Evolutionary conservation across 2,797 vertebrate species (phyloP).

Genomic region (Glyptemys insculpta): DNA sequence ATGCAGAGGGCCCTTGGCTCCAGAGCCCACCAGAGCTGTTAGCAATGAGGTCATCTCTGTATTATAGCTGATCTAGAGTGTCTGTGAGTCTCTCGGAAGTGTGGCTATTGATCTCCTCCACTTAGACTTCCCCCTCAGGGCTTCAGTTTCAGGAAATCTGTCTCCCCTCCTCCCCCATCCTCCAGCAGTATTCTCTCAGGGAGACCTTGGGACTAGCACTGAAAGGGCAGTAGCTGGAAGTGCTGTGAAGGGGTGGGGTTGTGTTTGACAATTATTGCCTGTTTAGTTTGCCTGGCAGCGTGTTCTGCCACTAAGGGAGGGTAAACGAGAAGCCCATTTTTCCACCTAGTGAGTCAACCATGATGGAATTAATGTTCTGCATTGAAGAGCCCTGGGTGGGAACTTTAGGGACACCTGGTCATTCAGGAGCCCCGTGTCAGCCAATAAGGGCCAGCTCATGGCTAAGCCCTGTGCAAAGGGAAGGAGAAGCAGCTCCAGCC

Average conservation of each 20-base stretch:
- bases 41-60: constrained; percentile 68
- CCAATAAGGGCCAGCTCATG: neutral
- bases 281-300: neutral
- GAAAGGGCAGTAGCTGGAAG: neutral
- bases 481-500: neutral
- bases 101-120: constrained; percentile 40
- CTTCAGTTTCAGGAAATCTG: constrained; percentile 72
- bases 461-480: neutral
- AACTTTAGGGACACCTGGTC: neutral
- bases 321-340: neutral
- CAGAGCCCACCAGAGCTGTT: constrained; percentile 11
- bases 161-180: neutral
- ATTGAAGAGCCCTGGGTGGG: neutral
- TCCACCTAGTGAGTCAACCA: neutral
- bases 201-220: constrained; percentile 6
- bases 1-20: constrained; percentile 59
- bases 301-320: neutral
- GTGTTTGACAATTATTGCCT: neutral
- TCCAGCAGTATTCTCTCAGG: constrained; percentile 12
- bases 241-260: neutral
- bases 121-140: constrained; percentile 19
- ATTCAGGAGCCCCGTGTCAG: neutral
- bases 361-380: neutral
- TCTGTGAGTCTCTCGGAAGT: constrained; percentile 51
- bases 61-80: constrained; percentile 54